A percentile compares a stretch with the other conserved stretches of the same genome.
Evolutionary conservation across 2,113 vertebrate species (phyloP).

Genomic region (Xiphophorus maculatus): DNA sequence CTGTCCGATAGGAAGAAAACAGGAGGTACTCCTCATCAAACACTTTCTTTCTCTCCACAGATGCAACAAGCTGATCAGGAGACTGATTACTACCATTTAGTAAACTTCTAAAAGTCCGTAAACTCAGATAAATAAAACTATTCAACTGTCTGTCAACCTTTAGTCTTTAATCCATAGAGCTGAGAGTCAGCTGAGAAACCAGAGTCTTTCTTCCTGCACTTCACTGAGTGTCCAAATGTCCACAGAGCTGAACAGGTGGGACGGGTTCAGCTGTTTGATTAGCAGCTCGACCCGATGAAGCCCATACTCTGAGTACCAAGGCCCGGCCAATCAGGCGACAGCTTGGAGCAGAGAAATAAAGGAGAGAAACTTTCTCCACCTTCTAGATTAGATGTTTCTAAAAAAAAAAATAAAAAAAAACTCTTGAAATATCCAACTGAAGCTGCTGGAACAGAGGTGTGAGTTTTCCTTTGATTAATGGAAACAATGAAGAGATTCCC

Average conservation of each 20-base stretch:
- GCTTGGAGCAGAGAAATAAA: background rate
- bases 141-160: background rate
- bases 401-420: background rate
- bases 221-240: slow-evolving; percentile 67
- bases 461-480: slow-evolving; percentile 40
- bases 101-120: background rate
- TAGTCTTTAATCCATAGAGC: background rate
- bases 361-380: background rate
- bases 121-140: background rate
- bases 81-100: background rate
- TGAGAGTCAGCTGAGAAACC: slow-evolving; percentile 57
- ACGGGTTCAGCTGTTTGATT: slow-evolving; percentile 59
- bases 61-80: background rate
- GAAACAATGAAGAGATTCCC: slow-evolving; percentile 37
- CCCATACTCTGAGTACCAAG: slow-evolving; percentile 65
- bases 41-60: background rate
- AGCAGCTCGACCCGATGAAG: slow-evolving; percentile 65
- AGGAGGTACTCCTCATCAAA: background rate
- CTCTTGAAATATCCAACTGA: slow-evolving; percentile 14
- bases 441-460: slow-evolving; percentile 10
- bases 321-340: slow-evolving; percentile 34
- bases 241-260: slow-evolving; percentile 54
- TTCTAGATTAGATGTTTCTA: slow-evolving; percentile 6
- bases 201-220: slow-evolving; percentile 55
- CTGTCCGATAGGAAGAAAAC: background rate